These are phyloP conservation scores for Masnerella sp. DNA, from an alignment of 2,888 invertebrate species.

Conservation along the genomic window DNA sequence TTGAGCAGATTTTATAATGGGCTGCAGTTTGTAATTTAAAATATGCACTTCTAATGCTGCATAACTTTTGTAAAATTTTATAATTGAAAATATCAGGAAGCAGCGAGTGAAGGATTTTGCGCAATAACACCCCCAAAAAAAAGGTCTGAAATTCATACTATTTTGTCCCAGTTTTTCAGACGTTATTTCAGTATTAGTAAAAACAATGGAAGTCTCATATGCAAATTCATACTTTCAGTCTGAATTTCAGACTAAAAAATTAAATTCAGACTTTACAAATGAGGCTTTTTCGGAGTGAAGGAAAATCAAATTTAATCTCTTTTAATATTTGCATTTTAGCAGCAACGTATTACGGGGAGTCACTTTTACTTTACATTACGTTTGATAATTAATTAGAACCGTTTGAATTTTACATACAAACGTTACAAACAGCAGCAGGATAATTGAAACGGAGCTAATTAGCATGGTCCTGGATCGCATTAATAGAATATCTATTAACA, in stretches of 20 bases:
- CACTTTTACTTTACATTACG: neutral
- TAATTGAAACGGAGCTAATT: slow-evolving; percentile 13
- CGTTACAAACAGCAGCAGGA: slow-evolving; percentile 1
- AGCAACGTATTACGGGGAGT: neutral
- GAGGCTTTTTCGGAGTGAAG: too few relatives aligned
- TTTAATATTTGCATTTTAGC: neutral
- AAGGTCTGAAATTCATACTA: too few relatives aligned
- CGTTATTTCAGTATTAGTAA: too few relatives aligned
- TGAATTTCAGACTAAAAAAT: too few relatives aligned
- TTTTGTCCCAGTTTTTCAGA: too few relatives aligned
- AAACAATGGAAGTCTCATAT: too few relatives aligned
- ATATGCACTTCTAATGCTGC: neutral
- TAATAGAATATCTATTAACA: slow-evolving; percentile 15
- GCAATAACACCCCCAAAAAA: too few relatives aligned
- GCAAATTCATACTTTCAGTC: too few relatives aligned
- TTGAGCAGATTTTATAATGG: slow-evolving; percentile 1
- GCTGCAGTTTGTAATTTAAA: neutral
- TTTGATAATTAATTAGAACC: neutral
- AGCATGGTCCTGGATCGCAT: neutral
- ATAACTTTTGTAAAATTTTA: neutral
- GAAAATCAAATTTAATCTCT: neutral
- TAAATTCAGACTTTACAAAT: too few relatives aligned
- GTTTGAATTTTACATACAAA: neutral
- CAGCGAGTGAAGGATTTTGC: neutral
- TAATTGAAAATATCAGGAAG: slow-evolving; percentile 3